Evolutionary conservation across 2,888 invertebrate genomes (phyloP), one percentile per base, ranked within the genome.

Genomic region (Blastobasis lacticolella): DNA sequence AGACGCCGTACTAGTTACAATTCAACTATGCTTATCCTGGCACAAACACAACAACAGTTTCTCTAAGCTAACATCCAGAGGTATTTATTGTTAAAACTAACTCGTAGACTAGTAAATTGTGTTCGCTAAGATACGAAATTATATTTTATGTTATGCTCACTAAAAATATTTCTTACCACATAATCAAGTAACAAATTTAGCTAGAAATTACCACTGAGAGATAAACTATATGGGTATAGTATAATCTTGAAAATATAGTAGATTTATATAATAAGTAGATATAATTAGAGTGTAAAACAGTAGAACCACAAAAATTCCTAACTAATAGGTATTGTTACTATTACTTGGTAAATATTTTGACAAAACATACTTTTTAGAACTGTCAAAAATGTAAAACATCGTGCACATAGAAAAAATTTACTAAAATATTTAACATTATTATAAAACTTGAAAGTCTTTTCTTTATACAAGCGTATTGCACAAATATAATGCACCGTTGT

Each of bases 21-120:
- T 47, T 45, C 40, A 48, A 54, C 47, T 54, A 52, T 51, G 51
- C 49, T 48, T 48, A 50, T 10, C 23, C 46, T 51, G 53, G 56
- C 56, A 56, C 53, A 50, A 53, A 52, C 36, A 46, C 37, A 44
- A 59, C 56, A 60, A 55, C 52, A 53, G 58, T 56, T 57, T 57
- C 62, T 65, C 38, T 53, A 56, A 58, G 63, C 69, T 73, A 75
- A 66, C 64, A 67, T 70, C 64, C 75, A 78, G 83, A 84, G 83
- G 83, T 84, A 84, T 78, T 69, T 70, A 69, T 72, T 59, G 61
- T 67, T 70, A 73, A 61, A 69, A 69, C 74, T 80, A 78, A 64
- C 61, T 68, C 66, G 60, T 76, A 81, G 85, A 86, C 85, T 86
- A 85, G 85, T 78, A 70, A 71, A 74, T 75, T 78, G 75, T 82